These are phyloP conservation scores for Acanthurus leucopareius DNA, from an alignment of 2,797 vertebrate genomes.

Conservation along the genomic window DNA sequence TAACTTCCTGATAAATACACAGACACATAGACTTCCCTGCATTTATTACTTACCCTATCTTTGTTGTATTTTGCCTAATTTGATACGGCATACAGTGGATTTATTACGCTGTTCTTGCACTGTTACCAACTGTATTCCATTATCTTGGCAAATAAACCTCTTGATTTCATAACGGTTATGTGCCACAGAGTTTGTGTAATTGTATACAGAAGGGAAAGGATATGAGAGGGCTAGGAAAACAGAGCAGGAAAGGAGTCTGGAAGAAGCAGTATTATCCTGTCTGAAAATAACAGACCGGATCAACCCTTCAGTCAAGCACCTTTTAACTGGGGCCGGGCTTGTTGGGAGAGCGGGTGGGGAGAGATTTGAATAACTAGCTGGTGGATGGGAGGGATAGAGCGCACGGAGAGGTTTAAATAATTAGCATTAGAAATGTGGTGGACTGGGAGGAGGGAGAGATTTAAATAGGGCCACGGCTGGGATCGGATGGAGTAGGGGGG, in stretches of 20 bases:
- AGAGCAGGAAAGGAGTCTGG: slow-evolving; percentile 53
- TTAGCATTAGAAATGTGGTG: slow-evolving; percentile 85
- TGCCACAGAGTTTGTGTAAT: slow-evolving; percentile 63
- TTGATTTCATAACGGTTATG: slow-evolving; percentile 45
- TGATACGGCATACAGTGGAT: slow-evolving; percentile 41
- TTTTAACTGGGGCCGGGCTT: slow-evolving; percentile 76
- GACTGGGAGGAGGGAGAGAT: slow-evolving; percentile 79
- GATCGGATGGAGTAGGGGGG: slow-evolving; percentile 79
- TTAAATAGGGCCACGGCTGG: slow-evolving; percentile 79
- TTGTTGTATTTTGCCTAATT: slow-evolving; percentile 41
- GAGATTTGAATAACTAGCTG: slow-evolving; percentile 85
- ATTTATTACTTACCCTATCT: slow-evolving; percentile 19
- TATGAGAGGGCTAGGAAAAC: slow-evolving; percentile 44
- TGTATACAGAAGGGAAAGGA: slow-evolving; percentile 47
- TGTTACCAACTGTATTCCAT: slow-evolving; percentile 29
- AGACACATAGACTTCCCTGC: slow-evolving; percentile 2
- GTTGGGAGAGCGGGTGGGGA: slow-evolving; percentile 62
- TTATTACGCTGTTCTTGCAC: slow-evolving; percentile 33
- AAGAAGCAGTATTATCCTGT: slow-evolving; percentile 63
- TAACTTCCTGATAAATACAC: slow-evolving; percentile 39
- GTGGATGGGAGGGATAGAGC: slow-evolving; percentile 76
- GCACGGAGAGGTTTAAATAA: slow-evolving; percentile 83
- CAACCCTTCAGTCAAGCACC: slow-evolving; percentile 79
- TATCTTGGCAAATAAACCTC: slow-evolving; percentile 61
- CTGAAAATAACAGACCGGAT: slow-evolving; percentile 74